These are phyloP conservation scores for Propithecus perrieri DNA, from an alignment of 2,797 vertebrate species.

Conservation along the genomic window DNA sequence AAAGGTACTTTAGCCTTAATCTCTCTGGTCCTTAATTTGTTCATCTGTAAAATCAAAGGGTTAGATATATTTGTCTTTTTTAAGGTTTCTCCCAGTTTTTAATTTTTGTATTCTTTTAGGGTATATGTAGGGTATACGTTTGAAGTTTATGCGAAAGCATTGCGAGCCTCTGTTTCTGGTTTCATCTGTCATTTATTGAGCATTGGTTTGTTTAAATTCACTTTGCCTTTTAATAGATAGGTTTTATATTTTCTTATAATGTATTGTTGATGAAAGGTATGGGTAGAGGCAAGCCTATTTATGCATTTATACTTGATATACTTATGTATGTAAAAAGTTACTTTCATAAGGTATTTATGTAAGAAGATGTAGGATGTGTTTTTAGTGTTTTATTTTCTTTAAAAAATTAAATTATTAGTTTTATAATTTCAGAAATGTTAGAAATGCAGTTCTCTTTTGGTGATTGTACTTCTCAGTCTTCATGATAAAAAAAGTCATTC, in stretches of 20 bases:
- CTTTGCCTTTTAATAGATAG: constrained; percentile 42
- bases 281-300: neutral
- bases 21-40: constrained; percentile 31
- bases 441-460: constrained; percentile 28
- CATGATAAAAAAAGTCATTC: constrained; percentile 18
- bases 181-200: constrained; percentile 47
- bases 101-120: constrained; percentile 29
- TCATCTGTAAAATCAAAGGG: constrained; percentile 46
- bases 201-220: constrained; percentile 44
- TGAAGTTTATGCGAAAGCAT: constrained; percentile 46
- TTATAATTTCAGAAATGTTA: constrained; percentile 41
- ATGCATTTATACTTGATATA: constrained; percentile 9
- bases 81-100: constrained; percentile 29
- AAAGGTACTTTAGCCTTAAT: constrained; percentile 37
- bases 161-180: constrained; percentile 21
- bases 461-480: neutral
- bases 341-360: constrained; percentile 14
- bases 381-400: constrained; percentile 42
- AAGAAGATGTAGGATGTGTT: constrained; percentile 33
- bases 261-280: constrained; percentile 41
- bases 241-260: constrained; percentile 50
- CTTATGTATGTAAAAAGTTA: constrained; percentile 46
- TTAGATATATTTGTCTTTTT: constrained; percentile 41
- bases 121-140: constrained; percentile 9
- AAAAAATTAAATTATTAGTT: constrained; percentile 37